phyloP scores from a whole-genome alignment of 2,797 vertebrate species.

The Echiichthys vipera region DNA sequence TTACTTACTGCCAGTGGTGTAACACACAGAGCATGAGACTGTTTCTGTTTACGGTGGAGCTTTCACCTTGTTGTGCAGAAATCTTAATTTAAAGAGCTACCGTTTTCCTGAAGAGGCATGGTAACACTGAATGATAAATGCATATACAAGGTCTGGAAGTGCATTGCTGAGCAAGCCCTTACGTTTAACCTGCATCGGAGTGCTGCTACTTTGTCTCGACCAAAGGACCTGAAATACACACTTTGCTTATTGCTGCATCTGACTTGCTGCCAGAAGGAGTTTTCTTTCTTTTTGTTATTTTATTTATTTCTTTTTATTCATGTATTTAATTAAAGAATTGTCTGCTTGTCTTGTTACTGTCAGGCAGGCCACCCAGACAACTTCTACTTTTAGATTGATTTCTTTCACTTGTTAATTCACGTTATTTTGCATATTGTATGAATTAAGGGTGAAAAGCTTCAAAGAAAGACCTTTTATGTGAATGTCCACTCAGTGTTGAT shows the following conservation, averaged over 20 bases:
- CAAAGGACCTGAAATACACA: not conserved
- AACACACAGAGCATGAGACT: slow-evolving; percentile 58
- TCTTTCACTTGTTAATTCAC: not conserved
- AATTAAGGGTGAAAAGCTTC: not conserved
- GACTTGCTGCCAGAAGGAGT: slow-evolving; percentile 30
- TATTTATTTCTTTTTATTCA: not conserved
- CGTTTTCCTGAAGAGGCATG: slow-evolving; percentile 42
- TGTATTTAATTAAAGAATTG: not conserved
- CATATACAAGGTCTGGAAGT: not conserved
- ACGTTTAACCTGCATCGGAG: slow-evolving; percentile 33
- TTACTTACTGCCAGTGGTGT: slow-evolving; percentile 39
- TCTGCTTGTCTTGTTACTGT: not conserved
- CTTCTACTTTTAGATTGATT: not conserved
- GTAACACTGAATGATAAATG: slow-evolving; percentile 41
- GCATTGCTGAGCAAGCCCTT: slow-evolving; percentile 25
- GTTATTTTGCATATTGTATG: not conserved
- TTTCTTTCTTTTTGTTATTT: not conserved
- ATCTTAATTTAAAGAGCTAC: slow-evolving; percentile 1
- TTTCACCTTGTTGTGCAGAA: slow-evolving; percentile 29
- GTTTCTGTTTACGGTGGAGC: slow-evolving; percentile 29
- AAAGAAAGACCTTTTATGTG: not conserved
- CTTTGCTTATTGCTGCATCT: slow-evolving; percentile 42
- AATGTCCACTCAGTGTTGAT: not conserved
- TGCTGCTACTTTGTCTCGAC: slow-evolving; percentile 31
- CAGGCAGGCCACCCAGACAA: not conserved